Evolutionary conservation across 2,797 vertebrate species (phyloP).

Genomic region (Coregonus sp.): DNA sequence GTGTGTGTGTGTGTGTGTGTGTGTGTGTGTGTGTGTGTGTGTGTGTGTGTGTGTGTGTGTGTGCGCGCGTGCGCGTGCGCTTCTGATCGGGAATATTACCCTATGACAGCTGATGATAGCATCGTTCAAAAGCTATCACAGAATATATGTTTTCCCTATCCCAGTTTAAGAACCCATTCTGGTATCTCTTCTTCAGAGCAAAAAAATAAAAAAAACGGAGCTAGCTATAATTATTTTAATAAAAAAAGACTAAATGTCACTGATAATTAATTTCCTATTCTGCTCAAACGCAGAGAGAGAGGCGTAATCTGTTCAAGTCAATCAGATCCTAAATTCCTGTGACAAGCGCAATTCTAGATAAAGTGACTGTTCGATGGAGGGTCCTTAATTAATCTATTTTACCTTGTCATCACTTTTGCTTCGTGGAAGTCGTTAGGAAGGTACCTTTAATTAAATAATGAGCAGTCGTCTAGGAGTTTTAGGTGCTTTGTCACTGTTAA

Average conservation of each 20-base stretch:
- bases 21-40: conserved; percentile 30
- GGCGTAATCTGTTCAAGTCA: conserved; percentile 70
- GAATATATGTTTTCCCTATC: conserved; percentile 52
- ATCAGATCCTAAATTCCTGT: conserved; percentile 68
- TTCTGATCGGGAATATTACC: conserved; percentile 20
- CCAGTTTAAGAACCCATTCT: conserved; percentile 51
- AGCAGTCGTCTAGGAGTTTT: conserved; percentile 34
- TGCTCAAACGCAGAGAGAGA: conserved; percentile 60
- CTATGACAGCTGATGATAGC: conserved; percentile 57
- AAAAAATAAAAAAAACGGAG: conserved; percentile 39
- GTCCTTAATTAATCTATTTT: conserved; percentile 70
- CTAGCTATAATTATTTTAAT: conserved; percentile 55
- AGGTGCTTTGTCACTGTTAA: conserved; percentile 47
- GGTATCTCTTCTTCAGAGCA: conserved; percentile 30
- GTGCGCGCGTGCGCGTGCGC: conserved; percentile 9
- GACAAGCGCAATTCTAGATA: conserved; percentile 67
- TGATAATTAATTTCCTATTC: conserved; percentile 67
- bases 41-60: conserved; percentile 5
- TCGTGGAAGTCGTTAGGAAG: conserved; percentile 51
- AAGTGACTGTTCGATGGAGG: conserved; percentile 52
- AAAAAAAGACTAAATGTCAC: conserved; percentile 64
- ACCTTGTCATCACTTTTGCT: conserved; percentile 69
- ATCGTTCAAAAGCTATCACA: conserved; percentile 53
- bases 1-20: conserved; percentile 5
- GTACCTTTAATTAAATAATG: conserved; percentile 57